Base-by-base conservation (phyloP, 2,113 vertebrate species). In the Ptychochromis oligacanthus region DNA sequence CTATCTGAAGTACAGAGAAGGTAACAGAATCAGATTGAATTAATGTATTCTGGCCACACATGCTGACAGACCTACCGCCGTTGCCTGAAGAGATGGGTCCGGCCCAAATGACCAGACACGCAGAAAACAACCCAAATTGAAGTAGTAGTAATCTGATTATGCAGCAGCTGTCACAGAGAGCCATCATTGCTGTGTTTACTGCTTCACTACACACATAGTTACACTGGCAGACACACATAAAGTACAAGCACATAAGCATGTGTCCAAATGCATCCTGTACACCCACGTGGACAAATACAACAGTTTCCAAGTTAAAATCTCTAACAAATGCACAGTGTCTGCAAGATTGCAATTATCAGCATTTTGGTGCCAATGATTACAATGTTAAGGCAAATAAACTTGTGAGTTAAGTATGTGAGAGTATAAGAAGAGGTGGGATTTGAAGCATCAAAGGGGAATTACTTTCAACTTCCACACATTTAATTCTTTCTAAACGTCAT, bases 61-160 rank as follows among this genome's bases (percentile, higher is more conserved):
- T 58, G 75, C 79, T 88, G 67, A 56, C 87, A 62, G 88, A 79
- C 80, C 80, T 75, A 80, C 72, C 77, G 2, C 65, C 20, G 24
- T 72, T 52, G 65, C 40, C 43, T 31, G 17, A 72, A 72, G 80
- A 89, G 88, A 82, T 87, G 79, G 81, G 82, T 62, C 43, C 15
- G 61, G 64, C 76, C 61, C 76, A 77, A 81, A 89, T 89, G 82
- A 84, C 72, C 84, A 83, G 58, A 89, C 62, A 65, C 57, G 74
- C 75, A 77, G 40, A 70, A 80, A 87, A 40, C 75, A 90, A 52
- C 28, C 31, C 72, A 84, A 88, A 90, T 81, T 80, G 75, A 90
- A 88, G 79, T 57, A 87, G 81, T 65, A 72, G 83, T 93, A 92
- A 92, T 92, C 87, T 90, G 89, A 94, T 93, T 93, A 93, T 89